Evolutionary conservation across 2,888 invertebrate species (phyloP).

Genomic region (Buathra laborator): DNA sequence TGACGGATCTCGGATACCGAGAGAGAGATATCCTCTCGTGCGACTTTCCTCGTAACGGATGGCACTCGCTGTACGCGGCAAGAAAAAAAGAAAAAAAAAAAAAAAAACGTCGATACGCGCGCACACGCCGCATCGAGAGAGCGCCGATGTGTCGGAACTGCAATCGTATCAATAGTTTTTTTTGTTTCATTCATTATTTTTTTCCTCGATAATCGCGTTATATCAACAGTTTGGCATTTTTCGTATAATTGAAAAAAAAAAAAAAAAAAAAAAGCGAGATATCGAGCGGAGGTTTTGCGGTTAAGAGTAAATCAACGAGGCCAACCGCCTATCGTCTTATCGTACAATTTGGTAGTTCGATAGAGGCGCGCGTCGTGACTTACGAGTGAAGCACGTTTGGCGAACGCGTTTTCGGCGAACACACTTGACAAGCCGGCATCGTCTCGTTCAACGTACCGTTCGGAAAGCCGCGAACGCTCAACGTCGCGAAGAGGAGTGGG

Average conservation of each 20-base stretch:
- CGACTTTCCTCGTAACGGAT: slow-evolving; percentile 40
- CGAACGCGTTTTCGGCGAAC: neutral
- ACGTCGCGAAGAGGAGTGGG: slow-evolving; percentile 7
- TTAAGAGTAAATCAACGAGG: neutral
- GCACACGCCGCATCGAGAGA: neutral
- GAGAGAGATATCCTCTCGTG: slow-evolving; percentile 51
- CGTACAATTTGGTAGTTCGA: neutral
- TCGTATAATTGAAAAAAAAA: neutral
- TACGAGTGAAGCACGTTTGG: slow-evolving; percentile 6
- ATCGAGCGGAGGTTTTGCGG: neutral
- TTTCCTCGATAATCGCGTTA: neutral
- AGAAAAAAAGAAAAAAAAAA: slow-evolving; percentile 8
- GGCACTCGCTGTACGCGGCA: slow-evolving; percentile 11
- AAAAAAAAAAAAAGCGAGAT: neutral
- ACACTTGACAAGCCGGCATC: slow-evolving; percentile 48
- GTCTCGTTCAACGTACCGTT: slow-evolving; percentile 38
- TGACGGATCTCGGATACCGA: slow-evolving; percentile 43
- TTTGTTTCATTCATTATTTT: neutral
- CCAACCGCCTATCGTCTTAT: neutral
- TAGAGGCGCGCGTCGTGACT: neutral
- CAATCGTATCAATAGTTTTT: neutral
- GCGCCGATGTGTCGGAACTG: slow-evolving; percentile 38
- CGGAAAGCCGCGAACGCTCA: slow-evolving; percentile 23
- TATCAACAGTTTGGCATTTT: neutral
- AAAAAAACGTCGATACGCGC: slow-evolving; percentile 36